Evolutionary conservation across 2,888 invertebrate species (phyloP), one percentile per base, ranked within the genome.

Genomic region (Latrodectus elegans): DNA sequence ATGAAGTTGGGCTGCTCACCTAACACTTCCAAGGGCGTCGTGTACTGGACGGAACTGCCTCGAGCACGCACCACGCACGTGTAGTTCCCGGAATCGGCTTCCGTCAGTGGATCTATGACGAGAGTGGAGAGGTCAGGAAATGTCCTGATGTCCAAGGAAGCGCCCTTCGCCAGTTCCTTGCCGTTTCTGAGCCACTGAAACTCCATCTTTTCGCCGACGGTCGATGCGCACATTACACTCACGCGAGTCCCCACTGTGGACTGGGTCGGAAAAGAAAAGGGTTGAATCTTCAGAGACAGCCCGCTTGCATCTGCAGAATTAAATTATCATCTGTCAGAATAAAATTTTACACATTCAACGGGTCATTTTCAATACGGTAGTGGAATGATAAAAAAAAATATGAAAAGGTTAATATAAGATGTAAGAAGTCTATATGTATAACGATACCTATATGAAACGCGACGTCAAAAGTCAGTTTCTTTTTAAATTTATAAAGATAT

Each of bases 181-280:
- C 88, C 88, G 38, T 88, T 88, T 17, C 38, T 71, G 10, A 88
- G 15, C 88, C 88, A 88, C 52, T 84, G 80, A 26, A 88, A 88
- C n/a, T 88, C 78, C 77, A 88, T 75, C 64, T 85, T 88, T 12
- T 84, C 88, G 8, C 84, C 84, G 6, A 53, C 38, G 1, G 65
- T 26, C 17, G 84, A 79, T 0, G 88, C 82, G 12, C 88, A 88
- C 8, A 81, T 88, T 0, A 76, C 80, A 55, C 80, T 85, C 0
- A 76, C 84, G 52, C 84, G 67, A 9, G 81, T 79, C 6, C 81
- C 84, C 4, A 84, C 77, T 0, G 67, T 73, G 15, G 84, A 81
- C 1, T 81, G 38, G 15, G 84, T 4, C 49, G 88, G 88, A 51
- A 88, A 88, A 0, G 51, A 75, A 68, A 88, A 88, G 0, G 88